Evolutionary conservation across 92 coral and sea anemone genomes (phyloP).

Genomic region (Epizoanthus illoricatus): DNA sequence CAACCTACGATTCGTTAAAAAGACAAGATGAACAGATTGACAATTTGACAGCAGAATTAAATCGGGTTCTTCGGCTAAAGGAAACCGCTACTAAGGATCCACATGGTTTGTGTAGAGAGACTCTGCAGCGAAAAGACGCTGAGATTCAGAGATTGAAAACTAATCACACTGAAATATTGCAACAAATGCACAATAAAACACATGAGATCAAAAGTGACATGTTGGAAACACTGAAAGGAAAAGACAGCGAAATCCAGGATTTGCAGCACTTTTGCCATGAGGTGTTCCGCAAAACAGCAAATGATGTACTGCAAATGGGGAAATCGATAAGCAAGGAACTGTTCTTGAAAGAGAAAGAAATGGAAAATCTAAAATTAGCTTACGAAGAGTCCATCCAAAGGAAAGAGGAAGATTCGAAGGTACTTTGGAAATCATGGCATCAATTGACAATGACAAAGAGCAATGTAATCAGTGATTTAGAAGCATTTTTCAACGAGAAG

Average conservation of each 20-base stretch:
- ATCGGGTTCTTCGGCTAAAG: background rate
- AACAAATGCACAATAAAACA: conserved; percentile 1
- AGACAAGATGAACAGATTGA: conserved; percentile 8
- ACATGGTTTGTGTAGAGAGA: background rate
- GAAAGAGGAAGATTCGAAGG: conserved; percentile 14
- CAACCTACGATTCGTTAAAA: conserved; percentile 5
- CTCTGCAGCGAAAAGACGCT: background rate
- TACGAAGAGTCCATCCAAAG: background rate
- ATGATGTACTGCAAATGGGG: conserved; percentile 17
- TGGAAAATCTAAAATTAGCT: background rate
- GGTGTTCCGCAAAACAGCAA: conserved; percentile 23
- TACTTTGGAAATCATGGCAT: conserved; percentile 10
- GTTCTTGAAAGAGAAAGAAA: conserved; percentile 24
- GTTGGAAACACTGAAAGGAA: background rate
- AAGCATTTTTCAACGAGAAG: background rate
- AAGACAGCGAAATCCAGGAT: conserved; percentile 25
- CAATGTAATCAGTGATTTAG: background rate
- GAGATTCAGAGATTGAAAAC: conserved; percentile 22
- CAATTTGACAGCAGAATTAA: conserved; percentile 6
- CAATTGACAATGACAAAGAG: conserved; percentile 23
- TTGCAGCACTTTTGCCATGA: conserved; percentile 26
- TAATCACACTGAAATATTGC: background rate
- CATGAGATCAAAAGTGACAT: background rate
- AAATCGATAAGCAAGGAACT: conserved; percentile 20
- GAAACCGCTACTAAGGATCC: background rate